phyloP scores from a whole-genome alignment of 2,888 invertebrate genomes.

The Caenorhabditis wallacei region DNA sequence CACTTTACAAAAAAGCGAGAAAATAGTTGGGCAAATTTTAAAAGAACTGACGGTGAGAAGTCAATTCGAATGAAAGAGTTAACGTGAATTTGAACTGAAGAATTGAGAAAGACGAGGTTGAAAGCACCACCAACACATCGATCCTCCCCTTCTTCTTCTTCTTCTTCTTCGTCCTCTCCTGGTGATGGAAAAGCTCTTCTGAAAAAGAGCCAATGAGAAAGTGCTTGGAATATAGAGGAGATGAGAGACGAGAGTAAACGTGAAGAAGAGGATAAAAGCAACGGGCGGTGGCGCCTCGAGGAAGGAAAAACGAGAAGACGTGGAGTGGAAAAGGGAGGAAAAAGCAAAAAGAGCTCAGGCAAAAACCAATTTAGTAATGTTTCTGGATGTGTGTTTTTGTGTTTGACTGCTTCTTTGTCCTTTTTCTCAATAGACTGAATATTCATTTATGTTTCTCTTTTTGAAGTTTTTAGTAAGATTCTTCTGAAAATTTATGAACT shows the following conservation, averaged over 20 bases:
- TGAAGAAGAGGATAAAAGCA: conserved; percentile 53
- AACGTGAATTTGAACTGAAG: conserved; percentile 7
- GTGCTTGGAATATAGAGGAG: conserved; percentile 7
- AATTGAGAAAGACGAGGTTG: conserved; percentile 12
- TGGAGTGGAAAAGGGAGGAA: conserved; percentile 8
- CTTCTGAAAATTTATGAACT: no score
- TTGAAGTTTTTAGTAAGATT: neutral
- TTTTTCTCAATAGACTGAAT: neutral
- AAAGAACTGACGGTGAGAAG: no score
- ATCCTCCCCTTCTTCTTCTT: no score
- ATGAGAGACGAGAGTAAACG: conserved; percentile 50
- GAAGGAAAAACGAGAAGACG: conserved; percentile 54
- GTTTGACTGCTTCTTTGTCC: conserved; percentile 28
- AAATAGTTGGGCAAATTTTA: no score
- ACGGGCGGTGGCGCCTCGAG: conserved; percentile 8
- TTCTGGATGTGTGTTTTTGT: conserved; percentile 31
- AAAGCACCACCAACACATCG: conserved; percentile 44
- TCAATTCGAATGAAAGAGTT: conserved; percentile 2
- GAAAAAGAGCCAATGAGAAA: conserved; percentile 23
- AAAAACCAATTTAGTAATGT: conserved; percentile 56
- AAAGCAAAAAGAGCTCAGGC: conserved; percentile 41
- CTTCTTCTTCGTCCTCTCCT: conserved; percentile 16
- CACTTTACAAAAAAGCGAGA: no score
- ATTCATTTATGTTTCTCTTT: neutral
- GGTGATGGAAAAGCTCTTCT: conserved; percentile 45